A percentile compares a stretch with the other conserved stretches of the same genome.
Conservation (phyloP, 2,113 vertebrate genomes). For the Serilophus lunatus region DNA sequence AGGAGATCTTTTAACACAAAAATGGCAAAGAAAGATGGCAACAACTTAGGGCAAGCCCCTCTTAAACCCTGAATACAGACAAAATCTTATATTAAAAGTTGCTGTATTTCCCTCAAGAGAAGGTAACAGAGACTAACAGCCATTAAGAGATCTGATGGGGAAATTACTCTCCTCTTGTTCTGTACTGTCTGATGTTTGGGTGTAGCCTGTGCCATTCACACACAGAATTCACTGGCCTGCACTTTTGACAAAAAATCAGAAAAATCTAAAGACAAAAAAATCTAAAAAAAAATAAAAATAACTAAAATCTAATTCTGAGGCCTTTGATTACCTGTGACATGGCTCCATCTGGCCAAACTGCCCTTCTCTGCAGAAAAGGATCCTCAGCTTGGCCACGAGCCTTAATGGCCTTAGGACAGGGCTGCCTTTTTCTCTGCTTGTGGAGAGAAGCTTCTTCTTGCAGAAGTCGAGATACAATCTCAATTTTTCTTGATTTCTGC, state of each 20-base stretch:
- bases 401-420: neutral
- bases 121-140: neutral
- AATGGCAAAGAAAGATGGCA: neutral
- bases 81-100: neutral
- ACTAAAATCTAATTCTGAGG: too few relatives aligned
- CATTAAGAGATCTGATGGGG: neutral
- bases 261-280: too few relatives aligned
- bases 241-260: too few relatives aligned
- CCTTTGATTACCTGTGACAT: neutral
- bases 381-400: neutral
- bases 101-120: neutral
- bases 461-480: slow-evolving; percentile 79
- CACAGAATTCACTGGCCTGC: neutral
- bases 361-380: neutral
- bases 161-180: neutral
- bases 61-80: neutral
- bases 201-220: neutral
- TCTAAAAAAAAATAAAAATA: too few relatives aligned
- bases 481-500: slow-evolving; percentile 76
- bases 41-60: neutral
- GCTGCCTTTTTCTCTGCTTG: slow-evolving; percentile 35
- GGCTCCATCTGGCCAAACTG: slow-evolving; percentile 25
- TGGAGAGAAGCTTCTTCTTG: slow-evolving; percentile 69
- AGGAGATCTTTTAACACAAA: neutral
- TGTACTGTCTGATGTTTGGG: neutral